phyloP scores from a whole-genome alignment of 2,888 invertebrate species.

The Uropetala carovei region DNA sequence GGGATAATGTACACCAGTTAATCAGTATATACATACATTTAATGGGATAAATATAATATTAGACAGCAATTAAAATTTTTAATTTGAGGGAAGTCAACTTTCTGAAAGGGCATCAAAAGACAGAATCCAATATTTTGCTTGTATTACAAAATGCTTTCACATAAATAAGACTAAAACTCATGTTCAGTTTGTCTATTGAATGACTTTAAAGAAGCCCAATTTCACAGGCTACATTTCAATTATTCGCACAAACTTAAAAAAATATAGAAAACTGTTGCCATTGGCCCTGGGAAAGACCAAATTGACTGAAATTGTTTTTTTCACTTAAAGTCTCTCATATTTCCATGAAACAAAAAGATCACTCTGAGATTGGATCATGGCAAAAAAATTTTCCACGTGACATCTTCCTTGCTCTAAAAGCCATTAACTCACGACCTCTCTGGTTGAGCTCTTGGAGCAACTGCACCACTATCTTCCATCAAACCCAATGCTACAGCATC shows the following conservation, averaged over 20 bases:
- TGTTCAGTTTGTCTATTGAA: neutral
- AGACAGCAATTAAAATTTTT: constrained; percentile 4
- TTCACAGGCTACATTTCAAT: neutral
- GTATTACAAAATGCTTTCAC: constrained; percentile 12
- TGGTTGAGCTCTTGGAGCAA: constrained; percentile 26
- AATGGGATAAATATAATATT: neutral
- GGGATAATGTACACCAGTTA: neutral
- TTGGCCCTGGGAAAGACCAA: neutral
- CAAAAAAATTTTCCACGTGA: neutral
- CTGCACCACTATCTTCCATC: constrained; percentile 50
- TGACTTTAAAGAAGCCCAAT: neutral
- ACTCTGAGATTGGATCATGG: neutral
- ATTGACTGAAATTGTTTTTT: neutral
- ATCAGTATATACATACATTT: neutral
- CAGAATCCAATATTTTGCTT: neutral
- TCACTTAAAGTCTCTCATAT: neutral
- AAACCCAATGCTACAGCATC: constrained; percentile 29
- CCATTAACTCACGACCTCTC: constrained; percentile 33
- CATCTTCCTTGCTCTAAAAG: neutral
- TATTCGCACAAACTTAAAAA: neutral
- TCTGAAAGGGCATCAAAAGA: neutral
- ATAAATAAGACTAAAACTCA: neutral
- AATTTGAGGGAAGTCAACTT: neutral
- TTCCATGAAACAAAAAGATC: neutral
- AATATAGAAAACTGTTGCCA: constrained; percentile 1